Percentiles rank a stretch among this genome's conserved stretches.
These are phyloP conservation scores for Aphelinus certus DNA, from an alignment of 1,140 invertebrate species.

Conservation along the genomic window DNA sequence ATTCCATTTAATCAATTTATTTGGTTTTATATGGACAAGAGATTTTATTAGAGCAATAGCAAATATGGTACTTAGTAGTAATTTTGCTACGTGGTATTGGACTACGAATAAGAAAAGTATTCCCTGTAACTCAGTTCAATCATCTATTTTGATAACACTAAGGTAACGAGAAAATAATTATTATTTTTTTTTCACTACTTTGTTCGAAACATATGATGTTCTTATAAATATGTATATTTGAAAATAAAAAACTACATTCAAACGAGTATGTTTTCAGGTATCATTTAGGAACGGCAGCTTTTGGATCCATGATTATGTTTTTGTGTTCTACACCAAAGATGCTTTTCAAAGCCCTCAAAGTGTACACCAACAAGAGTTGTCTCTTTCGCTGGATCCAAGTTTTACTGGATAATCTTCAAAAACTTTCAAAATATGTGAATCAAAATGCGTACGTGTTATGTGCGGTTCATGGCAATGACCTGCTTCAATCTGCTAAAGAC, in stretches of 20 bases:
- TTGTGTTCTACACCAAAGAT: slow-evolving; percentile 88
- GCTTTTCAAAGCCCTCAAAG: slow-evolving; percentile 71
- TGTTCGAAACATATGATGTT: not conserved
- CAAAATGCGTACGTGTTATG: slow-evolving; percentile 97
- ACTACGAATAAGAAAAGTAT: slow-evolving; percentile 85
- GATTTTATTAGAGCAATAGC: slow-evolving; percentile 90
- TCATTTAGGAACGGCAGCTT: slow-evolving; percentile 92
- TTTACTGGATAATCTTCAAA: too few relatives aligned
- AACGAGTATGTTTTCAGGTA: slow-evolving; percentile 68
- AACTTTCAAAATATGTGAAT: slow-evolving; percentile 71
- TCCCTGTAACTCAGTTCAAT: slow-evolving; percentile 80
- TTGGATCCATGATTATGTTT: slow-evolving; percentile 91
- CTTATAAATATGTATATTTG: too few relatives aligned
- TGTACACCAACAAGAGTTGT: too few relatives aligned
- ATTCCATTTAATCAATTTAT: slow-evolving; percentile 77
- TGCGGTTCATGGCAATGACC: slow-evolving; percentile 92
- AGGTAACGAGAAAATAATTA: slow-evolving; percentile 24
- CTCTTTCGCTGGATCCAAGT: too few relatives aligned
- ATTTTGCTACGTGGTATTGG: slow-evolving; percentile 94
- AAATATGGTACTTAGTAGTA: slow-evolving; percentile 90
- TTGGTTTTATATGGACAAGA: slow-evolving; percentile 89
- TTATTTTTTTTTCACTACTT: not conserved
- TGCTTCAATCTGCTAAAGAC: slow-evolving; percentile 87
- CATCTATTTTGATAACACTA: slow-evolving; percentile 67
- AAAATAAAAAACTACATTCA: too few relatives aligned